phyloP scores from a whole-genome alignment of 2,113 vertebrate genomes.

The Rhinichthys klamathensis region DNA sequence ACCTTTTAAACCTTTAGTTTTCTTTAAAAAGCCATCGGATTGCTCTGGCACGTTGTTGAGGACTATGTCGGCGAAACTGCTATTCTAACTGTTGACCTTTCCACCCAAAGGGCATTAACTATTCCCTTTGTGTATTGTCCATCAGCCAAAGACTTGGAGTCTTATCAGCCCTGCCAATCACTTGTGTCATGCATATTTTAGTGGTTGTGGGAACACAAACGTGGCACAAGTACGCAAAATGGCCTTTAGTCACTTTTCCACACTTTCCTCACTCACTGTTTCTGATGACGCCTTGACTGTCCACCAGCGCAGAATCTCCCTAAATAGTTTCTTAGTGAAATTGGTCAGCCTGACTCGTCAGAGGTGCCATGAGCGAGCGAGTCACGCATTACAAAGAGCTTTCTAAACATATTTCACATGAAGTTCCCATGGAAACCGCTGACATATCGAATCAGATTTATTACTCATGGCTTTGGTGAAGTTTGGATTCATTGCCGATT shows the following conservation, averaged over 20 bases:
- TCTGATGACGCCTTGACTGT: neutral
- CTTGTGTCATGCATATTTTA: constrained; percentile 40
- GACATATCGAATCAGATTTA: constrained; percentile 3
- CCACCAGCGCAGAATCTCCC: constrained; percentile 12
- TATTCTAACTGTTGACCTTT: constrained; percentile 52
- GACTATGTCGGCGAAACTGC: neutral
- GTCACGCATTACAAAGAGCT: neutral
- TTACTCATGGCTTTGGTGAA: constrained; percentile 12
- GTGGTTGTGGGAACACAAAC: constrained; percentile 29
- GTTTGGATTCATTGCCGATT: constrained; percentile 21
- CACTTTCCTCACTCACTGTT: constrained; percentile 17
- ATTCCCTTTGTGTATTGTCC: constrained; percentile 42
- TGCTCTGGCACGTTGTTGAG: neutral
- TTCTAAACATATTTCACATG: neutral
- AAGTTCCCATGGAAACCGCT: constrained; percentile 17
- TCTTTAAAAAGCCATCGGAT: neutral
- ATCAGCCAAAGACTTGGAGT: constrained; percentile 34
- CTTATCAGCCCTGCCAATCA: constrained; percentile 34
- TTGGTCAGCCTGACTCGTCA: neutral
- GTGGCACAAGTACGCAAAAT: constrained; percentile 3
- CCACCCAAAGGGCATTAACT: constrained; percentile 45
- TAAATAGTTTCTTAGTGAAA: constrained; percentile 30
- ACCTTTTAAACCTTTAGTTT: constrained; percentile 5
- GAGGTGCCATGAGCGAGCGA: constrained; percentile 6
- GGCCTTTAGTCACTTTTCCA: constrained; percentile 45